Conservation (phyloP, 2,888 invertebrate genomes). For the Nemurella pictetii region DNA sequence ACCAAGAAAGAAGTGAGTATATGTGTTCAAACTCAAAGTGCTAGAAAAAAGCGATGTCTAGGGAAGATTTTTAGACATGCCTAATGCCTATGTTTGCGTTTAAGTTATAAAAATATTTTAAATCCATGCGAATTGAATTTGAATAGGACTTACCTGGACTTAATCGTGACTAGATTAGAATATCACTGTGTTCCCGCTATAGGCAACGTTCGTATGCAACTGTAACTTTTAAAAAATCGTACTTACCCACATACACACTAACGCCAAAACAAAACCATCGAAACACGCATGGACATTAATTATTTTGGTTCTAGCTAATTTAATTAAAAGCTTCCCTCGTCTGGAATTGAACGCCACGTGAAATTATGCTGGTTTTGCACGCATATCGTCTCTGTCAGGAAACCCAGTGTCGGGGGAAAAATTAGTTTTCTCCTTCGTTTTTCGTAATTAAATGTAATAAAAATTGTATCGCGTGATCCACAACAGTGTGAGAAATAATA, state of each 20-base stretch:
- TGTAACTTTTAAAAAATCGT: background rate
- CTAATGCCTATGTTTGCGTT: too few species aligned
- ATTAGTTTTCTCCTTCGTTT: background rate
- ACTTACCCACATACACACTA: background rate
- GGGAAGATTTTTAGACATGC: too few species aligned
- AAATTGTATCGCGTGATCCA: background rate
- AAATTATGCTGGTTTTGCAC: background rate
- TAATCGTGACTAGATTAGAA: too few species aligned
- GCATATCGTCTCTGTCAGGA: background rate
- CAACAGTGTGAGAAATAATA: background rate
- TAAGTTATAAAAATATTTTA: too few species aligned
- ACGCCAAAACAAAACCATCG: background rate
- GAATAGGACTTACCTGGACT: too few species aligned
- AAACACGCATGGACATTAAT: background rate
- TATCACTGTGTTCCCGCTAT: too few species aligned
- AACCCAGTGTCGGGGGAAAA: background rate
- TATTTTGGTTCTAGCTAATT: background rate
- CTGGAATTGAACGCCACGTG: background rate
- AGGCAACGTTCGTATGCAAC: background rate
- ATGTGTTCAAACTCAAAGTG: too few species aligned
- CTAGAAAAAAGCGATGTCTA: too few species aligned
- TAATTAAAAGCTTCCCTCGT: background rate
- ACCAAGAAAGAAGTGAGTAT: slow-evolving; percentile 17
- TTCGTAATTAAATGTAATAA: background rate
- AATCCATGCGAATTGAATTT: too few species aligned